phyloP scores from a whole-genome alignment of 2,113 vertebrate genomes.

The Vidua chalybeata region DNA sequence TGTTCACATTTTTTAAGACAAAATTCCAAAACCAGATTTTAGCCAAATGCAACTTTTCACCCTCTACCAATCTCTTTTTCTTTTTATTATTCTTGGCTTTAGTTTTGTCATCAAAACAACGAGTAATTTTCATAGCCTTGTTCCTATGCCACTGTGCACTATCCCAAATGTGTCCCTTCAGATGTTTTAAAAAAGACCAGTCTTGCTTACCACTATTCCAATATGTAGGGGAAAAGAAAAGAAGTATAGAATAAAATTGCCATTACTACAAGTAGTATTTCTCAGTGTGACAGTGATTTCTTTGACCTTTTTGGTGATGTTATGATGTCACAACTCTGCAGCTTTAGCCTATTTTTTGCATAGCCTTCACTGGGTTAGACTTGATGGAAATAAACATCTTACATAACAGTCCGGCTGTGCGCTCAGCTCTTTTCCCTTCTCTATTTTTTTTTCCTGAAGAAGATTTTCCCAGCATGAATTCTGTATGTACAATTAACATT shows the following conservation, averaged over 20 bases:
- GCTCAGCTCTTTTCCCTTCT: conserved; percentile 25
- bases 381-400: conserved; percentile 79
- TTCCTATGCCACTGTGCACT: neutral
- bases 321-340: conserved; percentile 62
- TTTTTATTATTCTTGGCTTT: neutral
- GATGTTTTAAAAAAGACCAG: neutral
- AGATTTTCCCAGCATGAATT: conserved; percentile 73
- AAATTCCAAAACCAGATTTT: neutral
- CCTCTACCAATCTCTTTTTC: neutral
- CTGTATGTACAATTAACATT: conserved; percentile 69
- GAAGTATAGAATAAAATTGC: neutral
- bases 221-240: neutral
- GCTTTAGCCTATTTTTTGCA: conserved; percentile 73
- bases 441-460: neutral
- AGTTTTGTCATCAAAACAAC: neutral
- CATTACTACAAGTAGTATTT: neutral
- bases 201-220: neutral
- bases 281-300: neutral
- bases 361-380: conserved; percentile 52
- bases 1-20: neutral
- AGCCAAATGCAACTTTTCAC: neutral
- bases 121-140: neutral
- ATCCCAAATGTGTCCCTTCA: neutral
- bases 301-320: conserved; percentile 38
- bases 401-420: conserved; percentile 75